A percentile compares a stretch with the other conserved stretches of the same genome.
Evolutionary conservation across 2,113 vertebrate species (phyloP).

Genomic region (Heliornis fulica): DNA sequence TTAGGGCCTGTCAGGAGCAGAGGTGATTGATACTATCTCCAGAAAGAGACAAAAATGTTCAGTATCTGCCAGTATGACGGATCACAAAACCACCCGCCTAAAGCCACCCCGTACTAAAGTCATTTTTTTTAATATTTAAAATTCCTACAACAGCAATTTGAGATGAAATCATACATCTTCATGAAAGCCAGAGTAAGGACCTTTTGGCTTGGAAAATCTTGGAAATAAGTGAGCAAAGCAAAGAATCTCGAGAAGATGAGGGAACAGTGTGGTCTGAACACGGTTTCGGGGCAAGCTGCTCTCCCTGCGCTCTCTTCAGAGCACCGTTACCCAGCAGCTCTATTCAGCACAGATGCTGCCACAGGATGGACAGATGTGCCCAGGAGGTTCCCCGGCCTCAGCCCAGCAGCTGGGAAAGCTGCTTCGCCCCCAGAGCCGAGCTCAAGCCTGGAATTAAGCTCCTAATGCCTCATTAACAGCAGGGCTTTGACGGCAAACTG

Average conservation of each 20-base stretch:
- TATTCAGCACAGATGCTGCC: too few species aligned
- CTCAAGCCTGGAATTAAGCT: not conserved
- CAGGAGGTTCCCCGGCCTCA: not conserved
- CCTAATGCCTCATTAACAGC: not conserved
- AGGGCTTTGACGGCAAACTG: not conserved
- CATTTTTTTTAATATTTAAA: not conserved
- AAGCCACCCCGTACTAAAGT: slow-evolving; percentile 4
- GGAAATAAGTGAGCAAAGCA: not conserved
- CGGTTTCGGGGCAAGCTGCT: not conserved
- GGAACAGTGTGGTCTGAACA: not conserved
- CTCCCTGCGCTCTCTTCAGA: too few species aligned
- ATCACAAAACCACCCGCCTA: slow-evolving; percentile 59
- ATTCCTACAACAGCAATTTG: not conserved
- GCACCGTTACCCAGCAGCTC: too few species aligned
- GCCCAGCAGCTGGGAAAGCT: not conserved
- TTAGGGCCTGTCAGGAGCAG: slow-evolving; percentile 63
- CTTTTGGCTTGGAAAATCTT: not conserved
- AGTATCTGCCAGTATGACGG: slow-evolving; percentile 46
- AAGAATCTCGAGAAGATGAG: not conserved
- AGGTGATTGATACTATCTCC: slow-evolving; percentile 70
- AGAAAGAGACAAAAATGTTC: slow-evolving; percentile 57
- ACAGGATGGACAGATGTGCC: too few species aligned
- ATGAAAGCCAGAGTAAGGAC: not conserved
- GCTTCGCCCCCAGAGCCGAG: not conserved
- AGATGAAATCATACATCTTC: slow-evolving; percentile 20